Conservation (phyloP, 2,797 vertebrate genomes). For the Epinephelus awoara region DNA sequence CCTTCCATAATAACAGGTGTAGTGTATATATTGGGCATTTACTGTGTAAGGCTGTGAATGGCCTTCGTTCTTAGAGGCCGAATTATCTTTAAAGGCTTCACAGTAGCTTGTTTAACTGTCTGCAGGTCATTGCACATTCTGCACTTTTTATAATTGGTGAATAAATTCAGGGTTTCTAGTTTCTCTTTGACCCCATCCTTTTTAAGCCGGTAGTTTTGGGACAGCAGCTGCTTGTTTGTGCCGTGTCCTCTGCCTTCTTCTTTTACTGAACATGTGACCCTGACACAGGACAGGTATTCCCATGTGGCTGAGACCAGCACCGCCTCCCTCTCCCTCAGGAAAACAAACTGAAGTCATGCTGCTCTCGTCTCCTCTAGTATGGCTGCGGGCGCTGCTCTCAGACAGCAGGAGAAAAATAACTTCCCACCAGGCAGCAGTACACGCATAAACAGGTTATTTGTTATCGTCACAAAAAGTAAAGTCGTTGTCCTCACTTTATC, state of each 20-base stretch:
- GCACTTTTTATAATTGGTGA: constrained; percentile 3
- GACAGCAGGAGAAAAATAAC: constrained; percentile 46
- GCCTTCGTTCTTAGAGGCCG: constrained; percentile 7
- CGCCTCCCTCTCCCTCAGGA: constrained; percentile 28
- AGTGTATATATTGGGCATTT: neutral
- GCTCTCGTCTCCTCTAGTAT: constrained; percentile 36
- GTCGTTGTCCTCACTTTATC: constrained; percentile 39
- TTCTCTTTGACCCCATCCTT: constrained; percentile 22
- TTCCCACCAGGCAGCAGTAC: constrained; percentile 27
- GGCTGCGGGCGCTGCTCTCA: constrained; percentile 33
- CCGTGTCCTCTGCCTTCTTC: constrained; percentile 38
- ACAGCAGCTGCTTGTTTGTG: constrained; percentile 22
- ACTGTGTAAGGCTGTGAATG: neutral
- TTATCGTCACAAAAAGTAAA: constrained; percentile 45
- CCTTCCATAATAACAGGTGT: neutral
- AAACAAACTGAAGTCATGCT: constrained; percentile 30
- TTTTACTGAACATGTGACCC: constrained; percentile 41
- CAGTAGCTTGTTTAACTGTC: neutral
- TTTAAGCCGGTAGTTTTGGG: constrained; percentile 1
- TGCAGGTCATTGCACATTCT: neutral
- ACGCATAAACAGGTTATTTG: constrained; percentile 41
- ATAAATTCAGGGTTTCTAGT: neutral
- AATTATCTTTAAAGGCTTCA: neutral
- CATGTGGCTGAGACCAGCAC: constrained; percentile 25
- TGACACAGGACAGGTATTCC: constrained; percentile 52